Evolutionary conservation across 2,888 invertebrate genomes (phyloP), one percentile per base, ranked within the genome.

Genomic region (Leptodirus hochenwartii): DNA sequence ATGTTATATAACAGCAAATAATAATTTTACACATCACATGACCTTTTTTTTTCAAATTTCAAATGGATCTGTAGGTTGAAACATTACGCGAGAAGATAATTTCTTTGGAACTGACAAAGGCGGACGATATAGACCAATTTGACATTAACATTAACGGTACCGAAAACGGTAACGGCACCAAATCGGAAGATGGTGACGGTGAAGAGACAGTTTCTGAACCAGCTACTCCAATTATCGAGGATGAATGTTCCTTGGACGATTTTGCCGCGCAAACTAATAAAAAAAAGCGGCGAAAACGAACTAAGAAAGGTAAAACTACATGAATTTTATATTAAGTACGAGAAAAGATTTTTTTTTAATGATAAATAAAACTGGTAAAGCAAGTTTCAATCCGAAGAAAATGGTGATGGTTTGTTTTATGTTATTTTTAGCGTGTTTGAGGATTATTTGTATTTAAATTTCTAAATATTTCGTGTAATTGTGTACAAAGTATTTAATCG

Each of bases 41-140:
- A n/a, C n/a, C n/a, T n/a, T n/a, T n/a, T n/a, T n/a, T n/a, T n/a
- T n/a, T n/a, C n/a, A n/a, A n/a, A n/a, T n/a, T n/a, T n/a, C n/a
- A n/a, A n/a, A n/a, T 30, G 8, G 10, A 15, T 30, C 29, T 17
- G 13, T 54, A 80, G 85, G 84, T 85, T 54, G 85, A 87, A 66
- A 85, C 85, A 37, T 75, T 84, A 38, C 78, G 80, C 58, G 84
- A 85, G 59, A 85, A 84, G 61, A 85, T 87, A 44, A 81, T 87
- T 58, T 84, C 85, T 33, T 59, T 87, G 56, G 85, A 87, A 58
- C 58, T 87, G 50, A 77, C 76, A 37, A 70, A 52, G 41, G 45
- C 51, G 5, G 43, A 47, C 12, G 45, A 45, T 22, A 25, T 39
- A 22, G 36, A 43, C 31, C 32, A 46, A 15, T 49, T 47, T 35